Conservation (phyloP, 2,888 invertebrate species). For the Nasonovia ribisnigri region DNA sequence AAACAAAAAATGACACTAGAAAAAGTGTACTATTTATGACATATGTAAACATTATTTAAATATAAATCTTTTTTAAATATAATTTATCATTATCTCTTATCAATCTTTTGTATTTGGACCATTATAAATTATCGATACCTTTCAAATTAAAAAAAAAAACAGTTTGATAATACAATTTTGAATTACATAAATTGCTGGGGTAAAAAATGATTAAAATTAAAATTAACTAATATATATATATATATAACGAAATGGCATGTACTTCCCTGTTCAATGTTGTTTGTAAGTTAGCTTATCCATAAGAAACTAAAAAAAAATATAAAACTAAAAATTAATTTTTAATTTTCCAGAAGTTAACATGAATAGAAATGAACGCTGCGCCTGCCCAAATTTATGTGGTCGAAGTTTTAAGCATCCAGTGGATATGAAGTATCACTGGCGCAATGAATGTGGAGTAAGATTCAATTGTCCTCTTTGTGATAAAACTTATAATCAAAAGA, state of each 20-base stretch:
- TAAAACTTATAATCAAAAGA: conserved; percentile 63
- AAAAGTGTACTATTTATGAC: neutral
- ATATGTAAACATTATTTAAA: neutral
- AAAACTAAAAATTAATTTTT: neutral
- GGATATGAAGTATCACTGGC: conserved; percentile 74
- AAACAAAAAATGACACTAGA: neutral
- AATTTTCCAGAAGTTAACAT: conserved; percentile 18
- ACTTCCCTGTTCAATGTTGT: neutral
- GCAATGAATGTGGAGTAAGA: conserved; percentile 74
- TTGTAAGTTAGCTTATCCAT: neutral
- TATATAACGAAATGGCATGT: neutral
- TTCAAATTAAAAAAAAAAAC: neutral
- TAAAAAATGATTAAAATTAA: neutral
- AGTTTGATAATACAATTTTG: neutral
- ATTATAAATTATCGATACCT: neutral
- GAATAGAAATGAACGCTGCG: neutral
- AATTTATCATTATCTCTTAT: neutral
- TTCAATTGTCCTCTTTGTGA: conserved; percentile 58
- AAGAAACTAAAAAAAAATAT: neutral
- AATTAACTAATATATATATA: neutral
- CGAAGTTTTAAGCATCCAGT: conserved; percentile 69
- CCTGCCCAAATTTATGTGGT: conserved; percentile 63
- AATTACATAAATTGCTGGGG: neutral
- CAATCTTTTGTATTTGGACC: neutral
- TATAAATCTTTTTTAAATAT: neutral